Conservation (phyloP, 2,888 invertebrate genomes). For the Phorcus lineatus region DNA sequence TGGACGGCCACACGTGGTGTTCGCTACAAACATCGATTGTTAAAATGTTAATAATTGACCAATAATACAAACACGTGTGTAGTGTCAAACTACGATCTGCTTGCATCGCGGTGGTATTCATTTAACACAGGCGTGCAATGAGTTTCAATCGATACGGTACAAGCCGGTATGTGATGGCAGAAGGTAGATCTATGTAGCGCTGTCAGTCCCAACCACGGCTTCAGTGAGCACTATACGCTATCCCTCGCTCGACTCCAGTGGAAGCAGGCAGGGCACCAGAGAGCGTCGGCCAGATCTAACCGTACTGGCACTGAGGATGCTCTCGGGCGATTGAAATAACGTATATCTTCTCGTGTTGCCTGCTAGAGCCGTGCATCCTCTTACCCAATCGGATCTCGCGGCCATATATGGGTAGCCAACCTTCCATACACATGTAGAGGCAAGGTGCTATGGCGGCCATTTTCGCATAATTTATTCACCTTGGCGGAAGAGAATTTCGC, state of each 20-base stretch:
- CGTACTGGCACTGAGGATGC: not conserved
- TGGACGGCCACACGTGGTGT: too few species aligned
- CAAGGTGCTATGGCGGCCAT: constrained; percentile 46
- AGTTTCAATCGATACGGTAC: too few species aligned
- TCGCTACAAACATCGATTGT: too few species aligned
- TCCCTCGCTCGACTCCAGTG: not conserved
- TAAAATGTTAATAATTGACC: too few species aligned
- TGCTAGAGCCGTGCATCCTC: not conserved
- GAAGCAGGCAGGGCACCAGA: not conserved
- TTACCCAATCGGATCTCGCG: constrained; percentile 46
- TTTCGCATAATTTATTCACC: constrained; percentile 70
- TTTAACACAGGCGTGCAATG: too few species aligned
- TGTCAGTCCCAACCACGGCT: not conserved
- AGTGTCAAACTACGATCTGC: too few species aligned
- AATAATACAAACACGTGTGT: too few species aligned
- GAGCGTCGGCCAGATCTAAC: not conserved
- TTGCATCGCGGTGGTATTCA: too few species aligned
- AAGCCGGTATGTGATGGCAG: too few species aligned
- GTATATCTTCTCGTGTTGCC: constrained; percentile 12
- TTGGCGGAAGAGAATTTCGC: constrained; percentile 52
- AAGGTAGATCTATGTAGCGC: not conserved
- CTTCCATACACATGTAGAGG: constrained; percentile 21
- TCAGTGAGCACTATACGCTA: not conserved
- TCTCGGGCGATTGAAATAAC: not conserved
- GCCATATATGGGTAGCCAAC: constrained; percentile 60